phyloP scores from a whole-genome alignment of 2,797 vertebrate species.

The Pseudochirops corinnae region DNA sequence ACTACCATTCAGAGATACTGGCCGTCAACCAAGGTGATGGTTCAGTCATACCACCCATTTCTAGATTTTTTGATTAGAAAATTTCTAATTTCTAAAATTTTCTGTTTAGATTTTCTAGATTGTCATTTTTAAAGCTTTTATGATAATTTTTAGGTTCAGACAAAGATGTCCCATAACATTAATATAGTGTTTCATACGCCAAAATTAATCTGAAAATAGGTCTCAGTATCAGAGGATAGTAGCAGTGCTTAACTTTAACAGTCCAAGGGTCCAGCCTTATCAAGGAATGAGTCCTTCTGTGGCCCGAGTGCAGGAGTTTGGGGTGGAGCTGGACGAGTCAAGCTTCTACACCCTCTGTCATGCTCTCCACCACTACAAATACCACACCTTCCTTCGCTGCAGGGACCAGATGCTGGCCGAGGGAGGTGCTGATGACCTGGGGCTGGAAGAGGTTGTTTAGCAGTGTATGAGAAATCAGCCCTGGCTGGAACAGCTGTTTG shows the following conservation, averaged over 20 bases:
- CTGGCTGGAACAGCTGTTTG: constrained; percentile 95
- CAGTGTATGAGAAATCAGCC: constrained; percentile 97
- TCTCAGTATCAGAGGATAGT: background rate
- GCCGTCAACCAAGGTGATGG: constrained; percentile 93
- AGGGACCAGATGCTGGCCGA: constrained; percentile 95
- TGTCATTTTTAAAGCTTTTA: background rate
- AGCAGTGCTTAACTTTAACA: background rate
- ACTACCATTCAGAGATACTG: constrained; percentile 93
- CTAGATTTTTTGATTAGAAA: background rate
- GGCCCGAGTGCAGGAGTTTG: constrained; percentile 88
- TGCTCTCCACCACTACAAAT: constrained; percentile 96
- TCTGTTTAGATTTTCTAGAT: too few species aligned
- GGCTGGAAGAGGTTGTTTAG: constrained; percentile 96
- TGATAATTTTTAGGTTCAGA: constrained; percentile 16
- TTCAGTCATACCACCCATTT: background rate
- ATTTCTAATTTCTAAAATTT: too few species aligned
- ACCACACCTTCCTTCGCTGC: constrained; percentile 96
- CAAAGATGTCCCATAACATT: background rate
- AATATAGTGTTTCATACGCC: background rate
- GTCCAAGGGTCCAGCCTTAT: background rate
- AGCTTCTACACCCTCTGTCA: constrained; percentile 94
- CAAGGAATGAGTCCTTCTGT: background rate
- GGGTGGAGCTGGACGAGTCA: constrained; percentile 92
- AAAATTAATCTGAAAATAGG: background rate
- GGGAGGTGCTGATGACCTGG: constrained; percentile 93